Evolutionary conservation across 2,113 vertebrate genomes (phyloP), one percentile per base, ranked within the genome.

Genomic region (Meriones unguiculatus): DNA sequence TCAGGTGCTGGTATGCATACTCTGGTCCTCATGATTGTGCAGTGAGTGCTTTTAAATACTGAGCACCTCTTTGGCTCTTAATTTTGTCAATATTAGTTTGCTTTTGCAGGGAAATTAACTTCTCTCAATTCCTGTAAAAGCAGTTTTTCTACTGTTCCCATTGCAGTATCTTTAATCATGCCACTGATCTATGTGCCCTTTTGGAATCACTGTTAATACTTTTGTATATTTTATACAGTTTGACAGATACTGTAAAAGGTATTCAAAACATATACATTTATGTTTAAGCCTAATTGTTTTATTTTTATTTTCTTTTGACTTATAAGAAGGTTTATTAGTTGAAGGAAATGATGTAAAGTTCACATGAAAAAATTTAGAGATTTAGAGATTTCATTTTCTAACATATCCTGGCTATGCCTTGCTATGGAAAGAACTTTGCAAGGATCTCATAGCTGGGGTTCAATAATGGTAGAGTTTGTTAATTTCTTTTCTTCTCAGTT

Each of bases 271-370:
- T 24, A 17, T 46, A 64, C 24, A 65, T 85, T 85, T 46, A 46
- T 65, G 41, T 41, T 3, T 59, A 82, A 28, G 72, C 4, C 52
- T 15, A 76, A 1, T 38, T 59, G 54, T 12, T 38, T 25, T 38
- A 12, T 62, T 80, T 81, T 52, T 95, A 82, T 22, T 38, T 18
- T 28, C 14, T 82, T 88, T 93, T 52, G n/a, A 64, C 1, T 64
- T 89, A 3, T 62, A 90, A 89, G 11, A 72, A 50, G 11, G 81
- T 50, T 86, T 87, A 32, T 95, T 93, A 89, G 94, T 18, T 75
- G 0, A 72, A 94, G 13, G 30, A 85, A 95, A 76, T 73, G 25
- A 84, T 72, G 18, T 32, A 38, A 78, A 22, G 93, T 80, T 25
- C 54, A 91, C 12, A 70, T 8, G n/a, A n/a, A n/a, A n/a, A n/a